Evolutionary conservation across 2,888 invertebrate species (phyloP).

Genomic region (Chorisops tibialis): DNA sequence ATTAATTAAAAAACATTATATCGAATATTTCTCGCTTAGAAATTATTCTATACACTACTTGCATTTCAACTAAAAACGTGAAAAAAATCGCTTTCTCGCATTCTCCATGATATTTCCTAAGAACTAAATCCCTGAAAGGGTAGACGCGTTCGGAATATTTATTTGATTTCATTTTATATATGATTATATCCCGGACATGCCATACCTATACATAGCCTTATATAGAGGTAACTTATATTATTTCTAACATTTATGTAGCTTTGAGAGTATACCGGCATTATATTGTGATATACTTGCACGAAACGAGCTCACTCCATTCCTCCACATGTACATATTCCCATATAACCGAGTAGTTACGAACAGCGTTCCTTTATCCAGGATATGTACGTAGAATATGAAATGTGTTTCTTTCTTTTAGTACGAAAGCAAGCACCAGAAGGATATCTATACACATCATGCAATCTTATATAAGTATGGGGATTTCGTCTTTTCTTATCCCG

Average conservation of each 20-base stretch:
- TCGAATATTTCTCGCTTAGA: too few relatives aligned
- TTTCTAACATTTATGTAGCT: too few relatives aligned
- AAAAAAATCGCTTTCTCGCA: slow-evolving; percentile 19
- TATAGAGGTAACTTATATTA: too few relatives aligned
- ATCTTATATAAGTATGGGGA: background rate
- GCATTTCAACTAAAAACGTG: too few relatives aligned
- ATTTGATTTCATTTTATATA: slow-evolving; percentile 14
- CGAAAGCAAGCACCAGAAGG: background rate
- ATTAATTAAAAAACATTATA: too few relatives aligned
- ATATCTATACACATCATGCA: background rate
- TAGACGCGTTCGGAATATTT: slow-evolving; percentile 27
- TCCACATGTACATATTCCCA: background rate
- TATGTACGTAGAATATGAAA: background rate
- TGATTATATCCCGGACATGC: background rate
- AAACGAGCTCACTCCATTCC: background rate
- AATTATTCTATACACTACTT: too few relatives aligned
- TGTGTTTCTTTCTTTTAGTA: background rate
- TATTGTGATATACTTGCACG: background rate
- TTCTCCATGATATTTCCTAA: slow-evolving; percentile 7
- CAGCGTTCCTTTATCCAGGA: background rate
- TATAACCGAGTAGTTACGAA: background rate
- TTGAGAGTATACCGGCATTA: too few relatives aligned
- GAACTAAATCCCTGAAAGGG: slow-evolving; percentile 29
- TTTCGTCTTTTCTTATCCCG: background rate
- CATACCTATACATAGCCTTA: background rate